Evolutionary conservation across 2,888 invertebrate species (phyloP).

Genomic region (Cryptosula pallasiana): DNA sequence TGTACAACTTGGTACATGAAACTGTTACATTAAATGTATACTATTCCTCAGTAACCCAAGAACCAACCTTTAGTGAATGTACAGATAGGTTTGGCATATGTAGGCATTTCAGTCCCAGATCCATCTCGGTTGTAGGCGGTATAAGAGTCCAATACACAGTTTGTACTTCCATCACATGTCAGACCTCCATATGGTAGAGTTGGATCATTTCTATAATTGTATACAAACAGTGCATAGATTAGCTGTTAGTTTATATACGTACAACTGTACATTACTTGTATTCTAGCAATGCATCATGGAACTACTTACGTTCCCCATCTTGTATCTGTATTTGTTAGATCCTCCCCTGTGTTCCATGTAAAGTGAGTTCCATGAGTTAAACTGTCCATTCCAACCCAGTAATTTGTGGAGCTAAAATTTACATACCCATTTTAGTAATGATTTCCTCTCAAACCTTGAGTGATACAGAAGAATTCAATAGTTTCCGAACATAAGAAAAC

Average conservation of each 20-base stretch:
- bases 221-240: too few relatives aligned
- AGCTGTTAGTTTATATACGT: too few relatives aligned
- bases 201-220: background rate
- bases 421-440: too few relatives aligned
- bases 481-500: too few relatives aligned
- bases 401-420: constrained; percentile 2
- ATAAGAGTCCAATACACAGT: background rate
- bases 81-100: background rate
- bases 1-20: too few relatives aligned
- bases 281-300: too few relatives aligned
- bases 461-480: too few relatives aligned
- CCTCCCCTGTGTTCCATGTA: background rate
- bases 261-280: too few relatives aligned
- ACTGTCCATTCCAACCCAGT: constrained; percentile 9
- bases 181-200: constrained; percentile 5
- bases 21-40: too few relatives aligned
- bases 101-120: background rate
- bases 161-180: background rate
- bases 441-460: too few relatives aligned
- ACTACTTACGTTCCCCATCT: constrained; percentile 15
- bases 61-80: background rate
- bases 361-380: background rate
- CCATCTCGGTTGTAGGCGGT: background rate
- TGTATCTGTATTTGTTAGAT: background rate
- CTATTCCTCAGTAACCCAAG: too few relatives aligned